Conservation (phyloP, 2,113 vertebrate species). For the Ranitomeya variabilis region DNA sequence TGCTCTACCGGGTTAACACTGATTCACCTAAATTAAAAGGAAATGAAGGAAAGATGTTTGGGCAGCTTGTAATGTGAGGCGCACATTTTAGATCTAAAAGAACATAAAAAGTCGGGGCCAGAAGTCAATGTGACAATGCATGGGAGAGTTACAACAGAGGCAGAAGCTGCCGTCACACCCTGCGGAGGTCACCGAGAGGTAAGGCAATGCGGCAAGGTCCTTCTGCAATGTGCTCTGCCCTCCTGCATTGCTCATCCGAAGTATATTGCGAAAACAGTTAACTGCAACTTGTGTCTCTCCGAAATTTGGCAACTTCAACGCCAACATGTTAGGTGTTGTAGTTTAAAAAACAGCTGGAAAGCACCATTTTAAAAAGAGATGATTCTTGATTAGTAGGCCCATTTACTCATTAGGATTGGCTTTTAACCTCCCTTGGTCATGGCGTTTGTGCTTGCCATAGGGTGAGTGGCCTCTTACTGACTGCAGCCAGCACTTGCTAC, state of each 20-base stretch:
- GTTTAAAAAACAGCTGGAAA: no score
- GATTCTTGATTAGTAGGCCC: neutral
- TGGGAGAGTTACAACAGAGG: constrained; percentile 24
- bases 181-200: constrained; percentile 26
- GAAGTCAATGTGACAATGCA: constrained; percentile 33
- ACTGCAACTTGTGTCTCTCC: neutral
- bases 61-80: constrained; percentile 41
- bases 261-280: neutral
- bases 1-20: constrained; percentile 44
- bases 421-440: neutral
- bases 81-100: constrained; percentile 58
- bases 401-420: neutral
- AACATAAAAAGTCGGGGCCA: constrained; percentile 24
- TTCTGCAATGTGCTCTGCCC: neutral
- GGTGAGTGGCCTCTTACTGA: neutral
- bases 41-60: constrained; percentile 62
- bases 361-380: no score
- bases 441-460: neutral
- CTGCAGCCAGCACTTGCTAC: no score
- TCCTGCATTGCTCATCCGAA: neutral
- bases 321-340: neutral
- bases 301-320: neutral
- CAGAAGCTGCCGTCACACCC: constrained; percentile 34
- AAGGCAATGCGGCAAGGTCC: neutral
- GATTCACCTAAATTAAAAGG: constrained; percentile 60